Percentiles rank a stretch among this genome's conserved stretches.
Evolutionary conservation across 1,140 invertebrate species (phyloP).

Genomic region (Meteorus sp.): DNA sequence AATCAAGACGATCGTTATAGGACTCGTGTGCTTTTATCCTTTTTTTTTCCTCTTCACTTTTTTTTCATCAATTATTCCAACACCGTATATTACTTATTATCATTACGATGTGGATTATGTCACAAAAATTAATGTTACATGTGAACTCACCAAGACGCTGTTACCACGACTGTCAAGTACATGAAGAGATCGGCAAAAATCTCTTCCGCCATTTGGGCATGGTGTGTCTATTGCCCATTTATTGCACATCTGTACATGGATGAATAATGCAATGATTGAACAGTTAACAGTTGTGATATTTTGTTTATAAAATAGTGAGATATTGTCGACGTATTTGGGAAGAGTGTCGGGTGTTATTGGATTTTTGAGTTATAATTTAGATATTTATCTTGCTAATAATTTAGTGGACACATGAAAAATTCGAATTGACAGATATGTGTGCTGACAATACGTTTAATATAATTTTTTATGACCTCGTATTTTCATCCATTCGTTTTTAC

Average conservation of each 20-base stretch:
- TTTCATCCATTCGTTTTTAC: no score
- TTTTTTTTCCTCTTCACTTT: no score
- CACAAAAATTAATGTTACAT: background rate
- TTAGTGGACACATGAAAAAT: no score
- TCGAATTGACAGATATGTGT: no score
- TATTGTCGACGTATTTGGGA: conserved; percentile 10
- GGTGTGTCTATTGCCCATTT: conserved; percentile 68
- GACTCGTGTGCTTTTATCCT: no score
- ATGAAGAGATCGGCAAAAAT: conserved; percentile 68
- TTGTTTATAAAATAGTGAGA: conserved; percentile 2
- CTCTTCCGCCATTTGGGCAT: conserved; percentile 64
- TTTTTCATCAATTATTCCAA: no score
- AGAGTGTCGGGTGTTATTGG: background rate
- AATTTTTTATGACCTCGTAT: no score
- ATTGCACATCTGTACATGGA: conserved; percentile 61
- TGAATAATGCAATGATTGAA: background rate
- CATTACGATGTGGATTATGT: background rate
- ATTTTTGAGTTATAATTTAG: no score
- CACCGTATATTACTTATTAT: no score
- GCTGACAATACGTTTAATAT: no score
- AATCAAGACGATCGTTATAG: no score
- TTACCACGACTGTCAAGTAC: conserved; percentile 67
- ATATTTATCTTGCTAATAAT: no score
- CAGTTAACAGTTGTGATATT: background rate
- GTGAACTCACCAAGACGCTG: conserved; percentile 62